A percentile compares a stretch with the other conserved stretches of the same genome.
Conservation (phyloP, 1,140 invertebrate species). For the Macrosteles quadrilineatus region DNA sequence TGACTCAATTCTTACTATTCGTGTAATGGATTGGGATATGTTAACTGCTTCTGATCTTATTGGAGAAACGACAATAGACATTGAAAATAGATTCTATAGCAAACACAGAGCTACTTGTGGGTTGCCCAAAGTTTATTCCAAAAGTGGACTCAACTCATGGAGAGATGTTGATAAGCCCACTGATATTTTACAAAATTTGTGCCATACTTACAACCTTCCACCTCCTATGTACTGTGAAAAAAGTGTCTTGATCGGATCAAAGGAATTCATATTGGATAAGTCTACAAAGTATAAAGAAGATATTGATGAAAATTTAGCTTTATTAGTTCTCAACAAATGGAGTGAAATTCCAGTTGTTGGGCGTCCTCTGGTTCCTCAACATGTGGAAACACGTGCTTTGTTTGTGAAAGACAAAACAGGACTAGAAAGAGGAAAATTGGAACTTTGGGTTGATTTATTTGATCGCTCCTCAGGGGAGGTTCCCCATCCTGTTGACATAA, state of each 20-base stretch:
- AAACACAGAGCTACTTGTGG: constrained; percentile 78
- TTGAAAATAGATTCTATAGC: constrained; percentile 85
- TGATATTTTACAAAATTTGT: constrained; percentile 71
- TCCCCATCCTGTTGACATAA: constrained; percentile 74
- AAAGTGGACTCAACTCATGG: constrained; percentile 75
- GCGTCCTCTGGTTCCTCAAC: constrained; percentile 79
- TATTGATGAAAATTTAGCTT: constrained; percentile 31
- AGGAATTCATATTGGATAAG: not conserved
- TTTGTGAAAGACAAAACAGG: constrained; percentile 75
- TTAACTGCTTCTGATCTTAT: constrained; percentile 75
- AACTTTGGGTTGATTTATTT: constrained; percentile 91
- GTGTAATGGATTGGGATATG: constrained; percentile 76
- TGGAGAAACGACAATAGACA: constrained; percentile 80
- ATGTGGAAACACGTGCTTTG: constrained; percentile 82
- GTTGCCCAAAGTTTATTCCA: constrained; percentile 62
- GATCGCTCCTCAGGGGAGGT: constrained; percentile 60
- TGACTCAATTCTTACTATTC: constrained; percentile 71
- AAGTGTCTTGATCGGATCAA: constrained; percentile 23
- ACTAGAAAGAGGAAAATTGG: constrained; percentile 85
- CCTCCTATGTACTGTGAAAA: constrained; percentile 54
- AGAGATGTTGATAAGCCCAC: constrained; percentile 73
- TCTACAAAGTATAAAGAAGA: not conserved
- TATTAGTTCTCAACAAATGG: constrained; percentile 51
- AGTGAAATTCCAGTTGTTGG: constrained; percentile 73
- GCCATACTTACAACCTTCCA: constrained; percentile 63